Evolutionary conservation across 1,140 invertebrate genomes (phyloP).

Genomic region (Littorina saxatilis): DNA sequence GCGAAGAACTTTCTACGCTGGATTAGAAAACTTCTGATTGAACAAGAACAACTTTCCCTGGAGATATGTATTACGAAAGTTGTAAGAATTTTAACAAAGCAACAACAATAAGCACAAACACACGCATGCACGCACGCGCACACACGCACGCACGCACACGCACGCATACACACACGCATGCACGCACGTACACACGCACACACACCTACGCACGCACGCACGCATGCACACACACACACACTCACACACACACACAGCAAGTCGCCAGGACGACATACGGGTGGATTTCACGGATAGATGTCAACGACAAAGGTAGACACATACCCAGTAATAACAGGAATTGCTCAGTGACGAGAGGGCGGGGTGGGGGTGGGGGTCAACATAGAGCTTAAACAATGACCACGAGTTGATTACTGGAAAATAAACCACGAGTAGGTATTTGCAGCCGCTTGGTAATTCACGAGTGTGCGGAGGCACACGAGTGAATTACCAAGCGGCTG

Average conservation of each 20-base stretch:
- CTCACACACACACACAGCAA: not conserved
- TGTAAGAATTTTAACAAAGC: no score
- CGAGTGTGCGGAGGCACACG: no score
- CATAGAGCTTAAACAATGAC: not conserved
- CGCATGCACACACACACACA: slow-evolving; percentile 2
- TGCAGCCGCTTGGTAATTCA: no score
- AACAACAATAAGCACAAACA: not conserved
- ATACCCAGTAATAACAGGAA: not conserved
- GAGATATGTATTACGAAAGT: no score
- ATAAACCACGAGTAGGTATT: no score
- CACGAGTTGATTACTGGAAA: not conserved
- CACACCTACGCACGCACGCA: not conserved
- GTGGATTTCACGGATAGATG: no score
- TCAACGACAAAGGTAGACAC: not conserved
- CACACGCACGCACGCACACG: not conserved
- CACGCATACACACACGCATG: not conserved
- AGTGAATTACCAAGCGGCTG: no score
- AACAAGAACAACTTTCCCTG: no score
- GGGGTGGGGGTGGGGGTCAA: not conserved
- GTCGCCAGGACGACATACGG: not conserved
- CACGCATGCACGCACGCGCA: not conserved
- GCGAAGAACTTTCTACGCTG: no score
- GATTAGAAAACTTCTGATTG: no score
- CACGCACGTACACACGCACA: not conserved
- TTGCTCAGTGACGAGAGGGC: no score